Evolutionary conservation across 2,888 invertebrate genomes (phyloP).

Genomic region (Macropis europaea): DNA sequence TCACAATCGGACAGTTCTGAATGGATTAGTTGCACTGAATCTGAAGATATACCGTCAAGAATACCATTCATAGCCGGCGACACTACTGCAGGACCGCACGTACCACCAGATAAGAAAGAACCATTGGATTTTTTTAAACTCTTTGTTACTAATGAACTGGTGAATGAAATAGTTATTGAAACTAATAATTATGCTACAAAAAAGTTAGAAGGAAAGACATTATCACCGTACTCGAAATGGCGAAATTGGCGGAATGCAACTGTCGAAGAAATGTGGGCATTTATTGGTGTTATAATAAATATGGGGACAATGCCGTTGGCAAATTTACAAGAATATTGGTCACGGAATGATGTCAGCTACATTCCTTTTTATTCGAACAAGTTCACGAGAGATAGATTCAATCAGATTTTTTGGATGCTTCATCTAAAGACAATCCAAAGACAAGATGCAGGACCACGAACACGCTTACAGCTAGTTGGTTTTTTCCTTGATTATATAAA

Average conservation of each 20-base stretch:
- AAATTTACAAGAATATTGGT: too few species aligned
- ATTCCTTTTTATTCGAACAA: conserved; percentile 16
- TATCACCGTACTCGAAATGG: conserved; percentile 21
- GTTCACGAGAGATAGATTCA: conserved; percentile 7
- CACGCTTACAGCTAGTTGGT: background rate
- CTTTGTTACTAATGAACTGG: conserved; percentile 17
- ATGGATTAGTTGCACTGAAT: too few species aligned
- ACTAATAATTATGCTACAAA: conserved; percentile 7
- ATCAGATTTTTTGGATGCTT: conserved; percentile 22
- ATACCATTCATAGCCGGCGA: too few species aligned
- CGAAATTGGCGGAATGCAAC: conserved; percentile 13
- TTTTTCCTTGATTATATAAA: background rate
- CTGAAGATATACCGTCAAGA: too few species aligned
- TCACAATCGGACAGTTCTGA: too few species aligned
- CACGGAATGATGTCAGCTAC: background rate
- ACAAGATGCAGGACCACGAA: background rate
- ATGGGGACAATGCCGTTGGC: too few species aligned
- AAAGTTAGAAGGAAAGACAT: background rate
- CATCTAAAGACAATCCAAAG: conserved; percentile 8
- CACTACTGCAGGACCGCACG: too few species aligned
- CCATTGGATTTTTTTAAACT: conserved; percentile 18
- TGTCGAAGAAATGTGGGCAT: too few species aligned
- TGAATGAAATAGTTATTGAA: conserved; percentile 8
- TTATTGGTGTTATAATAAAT: too few species aligned
- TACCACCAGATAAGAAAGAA: too few species aligned